Evolutionary conservation across 2,888 invertebrate species (phyloP), one percentile per base, ranked within the genome.

Genomic region (Nematopogon swammerdamellus): DNA sequence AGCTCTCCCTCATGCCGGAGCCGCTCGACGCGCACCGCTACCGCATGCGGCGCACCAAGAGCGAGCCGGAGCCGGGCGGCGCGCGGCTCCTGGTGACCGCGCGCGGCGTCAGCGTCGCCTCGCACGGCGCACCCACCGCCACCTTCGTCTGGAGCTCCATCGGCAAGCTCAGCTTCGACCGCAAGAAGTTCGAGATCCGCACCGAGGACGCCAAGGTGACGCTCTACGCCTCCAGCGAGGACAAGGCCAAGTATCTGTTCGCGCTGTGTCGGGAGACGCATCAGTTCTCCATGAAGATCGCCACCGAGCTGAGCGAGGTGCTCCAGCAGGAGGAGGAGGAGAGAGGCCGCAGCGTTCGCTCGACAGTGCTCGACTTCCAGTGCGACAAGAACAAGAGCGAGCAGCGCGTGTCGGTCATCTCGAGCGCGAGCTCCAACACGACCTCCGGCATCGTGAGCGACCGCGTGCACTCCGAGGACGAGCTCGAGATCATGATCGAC

Each of bases 391-490:
- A 83, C 59, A 85, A 87, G 63, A 86, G 80, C 54, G 91, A 92
- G 68, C 92, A 92, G 69, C 84, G 93, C 59, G 90, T 91, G 65
- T 94, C 93, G 50, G 89, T 96, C 25, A 94, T 96, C 64, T 94
- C 94, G 52, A 92, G 91, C 61, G 92, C 95, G 44, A 95, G 95
- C 61, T 96, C 95, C n/a, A 96, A 95, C 65, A 97, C 96, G 43
- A 97, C 97, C 19, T 96, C 95, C 25, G 97, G 97, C 52, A 95
- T 97, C 59, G 95, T 96, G 45, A 95, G 96, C 68, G 97, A 97
- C 69, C 86, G 95, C 58, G 94, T 95, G 50, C 95, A 95, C 67
- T 95, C 94, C 50, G 91, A 95, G 75, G 96, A 96, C 65, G 96
- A 95, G 71, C 85, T 94, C 63, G 93, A 93, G 76, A 92, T 90